Evolutionary conservation across 1,140 invertebrate genomes (phyloP).

Genomic region (Portunus trituberculatus): DNA sequence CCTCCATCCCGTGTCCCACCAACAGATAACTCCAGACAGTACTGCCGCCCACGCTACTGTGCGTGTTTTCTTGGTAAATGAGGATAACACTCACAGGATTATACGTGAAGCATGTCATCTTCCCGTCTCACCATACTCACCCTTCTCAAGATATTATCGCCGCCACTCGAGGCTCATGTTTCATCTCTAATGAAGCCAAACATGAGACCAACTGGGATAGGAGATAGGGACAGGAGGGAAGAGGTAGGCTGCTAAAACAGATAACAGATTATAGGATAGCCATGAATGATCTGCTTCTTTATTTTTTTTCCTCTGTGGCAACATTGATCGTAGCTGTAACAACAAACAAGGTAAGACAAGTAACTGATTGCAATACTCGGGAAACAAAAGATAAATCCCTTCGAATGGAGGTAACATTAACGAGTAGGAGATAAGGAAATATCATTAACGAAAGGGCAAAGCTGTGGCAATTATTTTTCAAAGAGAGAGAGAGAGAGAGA

Average conservation of each 20-base stretch:
- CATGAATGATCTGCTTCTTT: not conserved
- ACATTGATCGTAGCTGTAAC: no score
- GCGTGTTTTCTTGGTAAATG: not conserved
- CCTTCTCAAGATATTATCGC: conserved; percentile 12
- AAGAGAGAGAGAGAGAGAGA: conserved; percentile 12
- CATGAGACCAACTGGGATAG: not conserved
- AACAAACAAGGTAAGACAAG: no score
- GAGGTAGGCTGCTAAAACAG: not conserved
- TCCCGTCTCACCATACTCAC: not conserved
- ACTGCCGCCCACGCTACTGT: not conserved
- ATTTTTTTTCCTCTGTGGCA: not conserved
- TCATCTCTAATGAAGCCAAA: conserved; percentile 4
- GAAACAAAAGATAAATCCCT: not conserved
- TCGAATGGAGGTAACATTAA: no score
- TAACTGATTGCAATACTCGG: no score
- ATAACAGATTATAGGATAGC: not conserved
- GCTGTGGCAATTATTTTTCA: not conserved
- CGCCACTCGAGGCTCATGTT: not conserved
- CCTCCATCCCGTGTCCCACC: not conserved
- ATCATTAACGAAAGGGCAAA: no score
- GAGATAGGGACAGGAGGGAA: not conserved
- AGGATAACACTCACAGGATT: not conserved
- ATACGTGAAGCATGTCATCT: not conserved
- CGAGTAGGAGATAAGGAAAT: no score
- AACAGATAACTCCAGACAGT: not conserved